Conservation (phyloP, 1,140 invertebrate species). For the Sarcophaga peregrina region DNA sequence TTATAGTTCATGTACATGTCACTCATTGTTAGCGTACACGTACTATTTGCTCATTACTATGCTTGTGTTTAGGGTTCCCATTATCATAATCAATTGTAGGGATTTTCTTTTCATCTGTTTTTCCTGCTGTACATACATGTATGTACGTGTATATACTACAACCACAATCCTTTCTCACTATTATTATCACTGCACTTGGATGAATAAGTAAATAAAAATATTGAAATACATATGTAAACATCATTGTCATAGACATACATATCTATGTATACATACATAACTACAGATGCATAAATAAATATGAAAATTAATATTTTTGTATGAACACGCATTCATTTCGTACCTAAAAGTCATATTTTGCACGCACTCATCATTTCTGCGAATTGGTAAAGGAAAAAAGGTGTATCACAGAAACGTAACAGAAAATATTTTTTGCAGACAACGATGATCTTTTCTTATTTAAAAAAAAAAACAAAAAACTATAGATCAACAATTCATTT, state of each 20-base stretch:
- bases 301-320: too few species aligned
- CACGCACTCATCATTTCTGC: background rate
- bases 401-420: too few species aligned
- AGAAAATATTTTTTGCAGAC: too few species aligned
- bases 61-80: conserved; percentile 12
- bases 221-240: too few species aligned
- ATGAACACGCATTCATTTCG: too few species aligned
- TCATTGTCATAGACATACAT: too few species aligned
- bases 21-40: background rate
- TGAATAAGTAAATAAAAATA: background rate
- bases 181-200: background rate
- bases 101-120: background rate
- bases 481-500: too few species aligned
- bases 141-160: background rate
- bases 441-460: too few species aligned
- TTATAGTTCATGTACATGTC: conserved; percentile 2
- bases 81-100: background rate
- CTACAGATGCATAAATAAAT: too few species aligned
- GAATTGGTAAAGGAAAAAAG: background rate
- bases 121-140: too few species aligned
- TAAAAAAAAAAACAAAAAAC: too few species aligned
- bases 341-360: background rate
- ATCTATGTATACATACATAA: too few species aligned
- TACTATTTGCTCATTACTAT: conserved; percentile 13
- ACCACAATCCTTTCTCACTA: background rate